Conservation (phyloP, 2,797 vertebrate genomes). For the Phataginus tricuspis region DNA sequence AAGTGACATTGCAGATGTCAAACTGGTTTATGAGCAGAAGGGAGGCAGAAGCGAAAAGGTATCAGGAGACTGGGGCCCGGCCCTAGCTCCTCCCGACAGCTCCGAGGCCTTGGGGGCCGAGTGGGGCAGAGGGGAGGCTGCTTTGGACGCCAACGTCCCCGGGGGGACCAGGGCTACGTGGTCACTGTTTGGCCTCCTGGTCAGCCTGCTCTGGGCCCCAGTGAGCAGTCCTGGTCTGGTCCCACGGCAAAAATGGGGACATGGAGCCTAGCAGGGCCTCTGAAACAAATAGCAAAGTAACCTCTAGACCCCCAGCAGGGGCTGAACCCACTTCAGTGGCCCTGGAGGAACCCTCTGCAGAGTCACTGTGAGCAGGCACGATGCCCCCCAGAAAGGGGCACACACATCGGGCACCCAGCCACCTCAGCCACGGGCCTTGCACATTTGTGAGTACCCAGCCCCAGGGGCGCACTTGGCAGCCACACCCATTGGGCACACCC, state of each 20-base stretch:
- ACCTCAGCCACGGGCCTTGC: background rate
- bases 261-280: background rate
- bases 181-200: background rate
- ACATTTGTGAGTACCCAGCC: background rate
- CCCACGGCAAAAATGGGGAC: background rate
- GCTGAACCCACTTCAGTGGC: background rate
- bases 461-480: background rate
- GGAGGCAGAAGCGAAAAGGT: background rate
- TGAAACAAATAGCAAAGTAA: background rate
- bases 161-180: background rate
- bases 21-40: background rate
- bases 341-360: background rate
- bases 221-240: background rate
- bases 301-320: too few species aligned
- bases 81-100: background rate
- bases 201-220: background rate
- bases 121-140: background rate
- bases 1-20: background rate
- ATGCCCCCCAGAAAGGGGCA: too few species aligned
- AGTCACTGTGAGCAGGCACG: background rate
- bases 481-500: background rate
- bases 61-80: too few species aligned
- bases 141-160: background rate
- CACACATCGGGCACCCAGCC: background rate
- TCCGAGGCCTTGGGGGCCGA: background rate